Conservation (phyloP, 2,888 invertebrate species). For the Troides helena region DNA sequence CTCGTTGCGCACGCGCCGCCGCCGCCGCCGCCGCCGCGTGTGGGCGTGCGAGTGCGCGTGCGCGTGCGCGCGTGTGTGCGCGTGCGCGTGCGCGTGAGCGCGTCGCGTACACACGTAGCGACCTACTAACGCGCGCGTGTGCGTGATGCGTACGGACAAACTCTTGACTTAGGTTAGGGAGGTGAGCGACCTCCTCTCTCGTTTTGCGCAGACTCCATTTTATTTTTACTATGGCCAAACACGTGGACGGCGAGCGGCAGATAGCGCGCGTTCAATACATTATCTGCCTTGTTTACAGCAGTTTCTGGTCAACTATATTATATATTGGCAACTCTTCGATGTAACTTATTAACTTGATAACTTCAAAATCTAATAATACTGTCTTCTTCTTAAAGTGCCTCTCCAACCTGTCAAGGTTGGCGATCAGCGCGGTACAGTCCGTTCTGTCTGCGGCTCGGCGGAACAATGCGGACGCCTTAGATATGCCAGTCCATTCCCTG, state of each 20-base stretch:
- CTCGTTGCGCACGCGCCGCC: slow-evolving; percentile 74
- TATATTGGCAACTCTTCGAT: too few species aligned
- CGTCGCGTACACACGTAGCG: slow-evolving; percentile 44
- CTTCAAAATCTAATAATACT: too few species aligned
- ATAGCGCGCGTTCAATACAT: slow-evolving; percentile 64
- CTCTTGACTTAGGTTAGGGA: slow-evolving; percentile 81
- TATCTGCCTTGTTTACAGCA: slow-evolving; percentile 58
- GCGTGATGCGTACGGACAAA: slow-evolving; percentile 64
- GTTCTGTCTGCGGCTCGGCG: too few species aligned
- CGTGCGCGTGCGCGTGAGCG: slow-evolving; percentile 45
- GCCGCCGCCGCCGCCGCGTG: slow-evolving; percentile 34
- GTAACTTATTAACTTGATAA: too few species aligned
- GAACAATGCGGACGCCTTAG: too few species aligned
- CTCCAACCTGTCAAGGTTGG: too few species aligned
- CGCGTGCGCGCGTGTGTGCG: slow-evolving; percentile 53
- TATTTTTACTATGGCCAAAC: slow-evolving; percentile 76
- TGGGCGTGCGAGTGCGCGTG: slow-evolving; percentile 59
- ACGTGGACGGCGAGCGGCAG: slow-evolving; percentile 64
- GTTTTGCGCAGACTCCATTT: slow-evolving; percentile 72
- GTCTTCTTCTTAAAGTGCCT: too few species aligned
- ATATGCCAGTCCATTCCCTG: too few species aligned
- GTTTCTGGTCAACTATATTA: too few species aligned
- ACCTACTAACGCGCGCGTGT: slow-evolving; percentile 55
- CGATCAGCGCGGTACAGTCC: too few species aligned
- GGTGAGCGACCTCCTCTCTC: slow-evolving; percentile 78